phyloP scores from a whole-genome alignment of 2,888 invertebrate genomes.

The Diploptera punctata region DNA sequence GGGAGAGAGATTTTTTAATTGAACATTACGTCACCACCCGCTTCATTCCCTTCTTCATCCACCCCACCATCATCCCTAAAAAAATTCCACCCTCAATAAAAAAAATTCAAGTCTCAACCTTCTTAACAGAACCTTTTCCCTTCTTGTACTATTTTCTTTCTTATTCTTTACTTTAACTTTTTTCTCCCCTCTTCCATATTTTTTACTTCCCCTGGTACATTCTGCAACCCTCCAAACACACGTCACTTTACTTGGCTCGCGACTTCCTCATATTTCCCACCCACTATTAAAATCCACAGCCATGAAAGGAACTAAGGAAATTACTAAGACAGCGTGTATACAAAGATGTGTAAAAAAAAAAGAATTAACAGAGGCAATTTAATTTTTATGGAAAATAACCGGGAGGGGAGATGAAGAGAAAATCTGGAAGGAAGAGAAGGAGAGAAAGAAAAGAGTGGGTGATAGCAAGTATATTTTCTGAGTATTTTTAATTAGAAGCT shows the following conservation, averaged over 20 bases:
- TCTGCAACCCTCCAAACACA: constrained; percentile 14
- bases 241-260: constrained; percentile 1
- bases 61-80: background rate
- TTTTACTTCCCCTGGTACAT: constrained; percentile 3
- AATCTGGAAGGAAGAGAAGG: background rate
- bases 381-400: constrained; percentile 41
- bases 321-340: constrained; percentile 23
- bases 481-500: constrained; percentile 42
- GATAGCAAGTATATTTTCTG: constrained; percentile 30
- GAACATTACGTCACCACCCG: constrained; percentile 18
- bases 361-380: constrained; percentile 44
- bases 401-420: constrained; percentile 10
- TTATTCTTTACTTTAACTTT: no score
- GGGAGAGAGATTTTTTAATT: constrained; percentile 29
- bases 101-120: constrained; percentile 1
- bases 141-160: constrained; percentile 18
- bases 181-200: constrained; percentile 19
- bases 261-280: constrained; percentile 28
- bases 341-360: constrained; percentile 32
- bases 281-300: constrained; percentile 27
- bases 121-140: background rate
- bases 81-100: constrained; percentile 13
- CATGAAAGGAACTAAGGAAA: constrained; percentile 33
- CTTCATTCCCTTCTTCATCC: background rate
- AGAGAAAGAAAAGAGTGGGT: background rate